phyloP scores from a whole-genome alignment of 2,888 invertebrate genomes.

The Chymomyza fuscimana region DNA sequence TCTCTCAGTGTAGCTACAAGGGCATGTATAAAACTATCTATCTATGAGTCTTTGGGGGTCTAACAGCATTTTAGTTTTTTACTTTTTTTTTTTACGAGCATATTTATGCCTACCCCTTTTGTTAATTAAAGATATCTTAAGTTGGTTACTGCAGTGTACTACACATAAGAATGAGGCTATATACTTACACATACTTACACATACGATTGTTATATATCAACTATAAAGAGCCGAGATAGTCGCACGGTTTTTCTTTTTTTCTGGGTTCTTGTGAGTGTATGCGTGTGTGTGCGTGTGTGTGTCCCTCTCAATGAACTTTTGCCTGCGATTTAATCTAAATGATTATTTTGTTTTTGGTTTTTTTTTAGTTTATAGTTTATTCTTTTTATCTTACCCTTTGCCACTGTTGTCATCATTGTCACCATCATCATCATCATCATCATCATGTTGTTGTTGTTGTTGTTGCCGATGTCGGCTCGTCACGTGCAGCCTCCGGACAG shows the following conservation, averaged over 20 bases:
- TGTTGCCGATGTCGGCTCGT: slow-evolving; percentile 44
- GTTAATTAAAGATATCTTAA: slow-evolving; percentile 45
- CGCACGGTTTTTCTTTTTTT: not conserved
- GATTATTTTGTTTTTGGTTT: slow-evolving; percentile 56
- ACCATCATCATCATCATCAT: not conserved
- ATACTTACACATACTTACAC: not conserved
- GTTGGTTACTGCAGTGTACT: not conserved
- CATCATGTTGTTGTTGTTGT: slow-evolving; percentile 17
- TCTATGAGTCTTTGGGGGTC: not conserved
- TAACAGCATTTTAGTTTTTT: slow-evolving; percentile 45
- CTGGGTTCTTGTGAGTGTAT: not conserved
- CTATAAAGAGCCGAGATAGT: not conserved
- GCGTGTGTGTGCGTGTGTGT: slow-evolving; percentile 9
- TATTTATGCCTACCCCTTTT: slow-evolving; percentile 60
- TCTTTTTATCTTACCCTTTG: slow-evolving; percentile 11
- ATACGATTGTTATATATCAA: not conserved
- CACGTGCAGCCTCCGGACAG: slow-evolving; percentile 48
- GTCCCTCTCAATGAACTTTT: slow-evolving; percentile 61
- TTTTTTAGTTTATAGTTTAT: slow-evolving; percentile 28
- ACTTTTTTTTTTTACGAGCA: slow-evolving; percentile 62
- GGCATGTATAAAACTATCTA: not conserved
- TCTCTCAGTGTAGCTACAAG: not conserved
- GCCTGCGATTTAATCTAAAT: slow-evolving; percentile 65
- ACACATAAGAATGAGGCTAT: not conserved
- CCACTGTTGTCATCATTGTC: not conserved